Percentiles rank a stretch among this genome's conserved stretches.
Conservation (phyloP, 2,888 invertebrate genomes). For the Euproctis similis region DNA sequence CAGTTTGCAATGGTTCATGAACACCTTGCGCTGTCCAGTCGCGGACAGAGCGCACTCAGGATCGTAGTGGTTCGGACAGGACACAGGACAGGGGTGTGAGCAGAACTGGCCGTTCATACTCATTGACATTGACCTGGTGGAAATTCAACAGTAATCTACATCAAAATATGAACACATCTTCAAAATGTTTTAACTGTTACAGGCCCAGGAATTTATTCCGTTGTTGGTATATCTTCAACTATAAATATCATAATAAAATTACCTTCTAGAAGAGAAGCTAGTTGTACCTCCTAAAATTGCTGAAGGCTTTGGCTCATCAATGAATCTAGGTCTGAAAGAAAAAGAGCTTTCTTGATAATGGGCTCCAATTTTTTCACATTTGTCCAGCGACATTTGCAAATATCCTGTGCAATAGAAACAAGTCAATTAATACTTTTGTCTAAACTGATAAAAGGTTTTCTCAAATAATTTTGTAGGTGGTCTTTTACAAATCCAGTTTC, state of each 20-base stretch:
- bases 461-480: no score
- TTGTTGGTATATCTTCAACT: no score
- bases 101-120: conserved; percentile 38
- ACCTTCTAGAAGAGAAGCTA: conserved; percentile 42
- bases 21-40: conserved; percentile 33
- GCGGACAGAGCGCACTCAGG: conserved; percentile 49
- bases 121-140: conserved; percentile 35
- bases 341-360: conserved; percentile 18
- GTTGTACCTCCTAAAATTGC: conserved; percentile 17
- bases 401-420: no score
- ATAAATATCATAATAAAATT: no score
- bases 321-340: conserved; percentile 8
- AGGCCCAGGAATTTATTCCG: no score
- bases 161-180: no score
- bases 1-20: conserved; percentile 56
- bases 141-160: no score
- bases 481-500: no score
- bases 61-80: conserved; percentile 51
- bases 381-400: conserved; percentile 19
- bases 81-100: conserved; percentile 41
- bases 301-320: neutral
- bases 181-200: no score
- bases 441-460: no score
- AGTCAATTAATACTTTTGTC: no score
- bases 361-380: conserved; percentile 30